These are phyloP conservation scores for Vulpes lagopus DNA, from an alignment of 2,113 vertebrate species.

Conservation along the genomic window DNA sequence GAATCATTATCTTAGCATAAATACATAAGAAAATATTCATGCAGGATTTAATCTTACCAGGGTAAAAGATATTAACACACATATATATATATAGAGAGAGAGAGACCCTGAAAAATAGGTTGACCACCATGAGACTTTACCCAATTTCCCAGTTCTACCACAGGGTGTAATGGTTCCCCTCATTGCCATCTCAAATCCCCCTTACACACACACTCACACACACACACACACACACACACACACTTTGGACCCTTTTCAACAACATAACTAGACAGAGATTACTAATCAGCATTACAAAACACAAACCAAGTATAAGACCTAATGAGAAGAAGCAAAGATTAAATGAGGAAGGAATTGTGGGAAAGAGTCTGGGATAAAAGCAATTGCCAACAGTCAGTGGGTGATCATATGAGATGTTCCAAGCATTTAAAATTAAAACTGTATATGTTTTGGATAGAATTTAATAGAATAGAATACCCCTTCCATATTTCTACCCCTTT, in stretches of 20 bases:
- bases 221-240: neutral
- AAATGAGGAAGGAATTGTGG: neutral
- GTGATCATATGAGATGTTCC: neutral
- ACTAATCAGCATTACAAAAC: neutral
- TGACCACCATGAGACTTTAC: neutral
- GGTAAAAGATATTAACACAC: neutral
- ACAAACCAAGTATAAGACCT: neutral
- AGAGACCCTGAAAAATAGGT: neutral
- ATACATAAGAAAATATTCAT: neutral
- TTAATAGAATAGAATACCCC: neutral
- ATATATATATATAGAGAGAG: too few relatives aligned
- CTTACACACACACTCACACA: neutral
- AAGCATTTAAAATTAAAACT: neutral
- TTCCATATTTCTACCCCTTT: neutral
- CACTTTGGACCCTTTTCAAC: neutral
- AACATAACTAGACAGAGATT: neutral
- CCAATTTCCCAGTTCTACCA: neutral
- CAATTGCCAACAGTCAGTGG: rapidly evolving
- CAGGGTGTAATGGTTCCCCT: neutral
- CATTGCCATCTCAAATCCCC: neutral
- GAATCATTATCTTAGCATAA: neutral
- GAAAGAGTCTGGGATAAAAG: neutral
- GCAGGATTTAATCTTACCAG: neutral
- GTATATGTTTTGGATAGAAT: neutral
- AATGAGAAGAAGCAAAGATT: neutral